These are phyloP conservation scores for Salvelinus sp. DNA, from an alignment of 2,113 vertebrate species.

Conservation along the genomic window DNA sequence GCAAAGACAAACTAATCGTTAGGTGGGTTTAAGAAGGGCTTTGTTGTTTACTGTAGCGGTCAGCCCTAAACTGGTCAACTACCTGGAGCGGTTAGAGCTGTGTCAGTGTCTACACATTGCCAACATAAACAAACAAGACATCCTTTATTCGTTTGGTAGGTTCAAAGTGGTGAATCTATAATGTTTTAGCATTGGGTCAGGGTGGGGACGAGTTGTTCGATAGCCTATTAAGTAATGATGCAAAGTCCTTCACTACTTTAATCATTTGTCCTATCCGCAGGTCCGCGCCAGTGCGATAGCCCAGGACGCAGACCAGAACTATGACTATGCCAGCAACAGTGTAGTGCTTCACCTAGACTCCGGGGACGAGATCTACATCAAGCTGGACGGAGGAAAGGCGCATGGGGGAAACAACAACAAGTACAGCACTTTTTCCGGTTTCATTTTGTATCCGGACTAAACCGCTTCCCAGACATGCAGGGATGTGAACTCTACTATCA, in stretches of 20 bases:
- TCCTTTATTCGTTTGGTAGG: not conserved
- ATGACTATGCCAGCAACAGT: slow-evolving; percentile 93
- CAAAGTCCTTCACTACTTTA: too few species aligned
- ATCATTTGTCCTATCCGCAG: slow-evolving; percentile 56
- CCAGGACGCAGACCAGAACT: slow-evolving; percentile 92
- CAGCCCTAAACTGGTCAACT: too few species aligned
- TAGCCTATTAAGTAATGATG: too few species aligned
- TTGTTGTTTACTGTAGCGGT: too few species aligned
- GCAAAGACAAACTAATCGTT: too few species aligned
- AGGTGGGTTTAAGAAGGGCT: too few species aligned
- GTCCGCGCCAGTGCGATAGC: slow-evolving; percentile 92
- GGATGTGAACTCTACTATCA: not conserved
- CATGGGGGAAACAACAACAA: slow-evolving; percentile 95
- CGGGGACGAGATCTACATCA: slow-evolving; percentile 91
- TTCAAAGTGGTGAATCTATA: too few species aligned
- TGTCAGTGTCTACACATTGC: too few species aligned
- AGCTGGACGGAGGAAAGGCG: slow-evolving; percentile 91
- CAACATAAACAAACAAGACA: not conserved
- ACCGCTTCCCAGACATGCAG: not conserved
- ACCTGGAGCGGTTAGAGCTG: not conserved
- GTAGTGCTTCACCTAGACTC: slow-evolving; percentile 91
- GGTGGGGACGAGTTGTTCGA: too few species aligned
- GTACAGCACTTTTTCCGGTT: slow-evolving; percentile 96
- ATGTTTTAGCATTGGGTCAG: too few species aligned
- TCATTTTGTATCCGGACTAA: slow-evolving; percentile 91